A percentile compares a stretch with the other conserved stretches of the same genome.
These are phyloP conservation scores for Diphyllodes magnificus DNA, from an alignment of 2,113 vertebrate genomes.

Conservation along the genomic window DNA sequence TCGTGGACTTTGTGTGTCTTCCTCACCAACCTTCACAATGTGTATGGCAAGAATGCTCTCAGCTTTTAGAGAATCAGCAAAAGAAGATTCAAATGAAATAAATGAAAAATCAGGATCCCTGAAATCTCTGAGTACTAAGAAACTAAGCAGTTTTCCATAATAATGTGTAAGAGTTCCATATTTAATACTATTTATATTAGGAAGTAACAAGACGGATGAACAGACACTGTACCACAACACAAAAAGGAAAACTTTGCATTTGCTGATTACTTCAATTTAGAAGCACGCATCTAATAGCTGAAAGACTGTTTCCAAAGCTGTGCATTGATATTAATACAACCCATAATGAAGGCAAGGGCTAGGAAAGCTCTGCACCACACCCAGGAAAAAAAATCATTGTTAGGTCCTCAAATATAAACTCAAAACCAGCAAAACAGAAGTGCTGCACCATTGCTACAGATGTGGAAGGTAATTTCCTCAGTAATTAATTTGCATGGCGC, in stretches of 20 bases:
- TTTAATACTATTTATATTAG: constrained; percentile 64
- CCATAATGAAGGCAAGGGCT: not conserved
- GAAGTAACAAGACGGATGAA: constrained; percentile 55
- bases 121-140: not conserved
- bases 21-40: not conserved
- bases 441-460: not conserved
- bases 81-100: not conserved
- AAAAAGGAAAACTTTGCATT: constrained; percentile 44
- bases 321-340: not conserved
- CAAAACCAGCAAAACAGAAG: not conserved
- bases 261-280: constrained; percentile 34
- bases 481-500: not conserved
- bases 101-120: not conserved
- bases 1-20: not conserved
- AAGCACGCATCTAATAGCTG: not conserved
- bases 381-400: not conserved
- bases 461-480: not conserved
- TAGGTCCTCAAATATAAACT: not conserved
- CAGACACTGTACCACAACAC: not conserved
- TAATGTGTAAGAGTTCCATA: not conserved
- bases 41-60: not conserved
- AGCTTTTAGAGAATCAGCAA: not conserved
- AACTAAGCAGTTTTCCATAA: not conserved
- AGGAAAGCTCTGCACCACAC: not conserved
- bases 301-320: not conserved